A percentile compares a stretch with the other conserved stretches of the same genome.
Conservation (phyloP, 2,797 vertebrate species). For the Eremophila alpestris region DNA sequence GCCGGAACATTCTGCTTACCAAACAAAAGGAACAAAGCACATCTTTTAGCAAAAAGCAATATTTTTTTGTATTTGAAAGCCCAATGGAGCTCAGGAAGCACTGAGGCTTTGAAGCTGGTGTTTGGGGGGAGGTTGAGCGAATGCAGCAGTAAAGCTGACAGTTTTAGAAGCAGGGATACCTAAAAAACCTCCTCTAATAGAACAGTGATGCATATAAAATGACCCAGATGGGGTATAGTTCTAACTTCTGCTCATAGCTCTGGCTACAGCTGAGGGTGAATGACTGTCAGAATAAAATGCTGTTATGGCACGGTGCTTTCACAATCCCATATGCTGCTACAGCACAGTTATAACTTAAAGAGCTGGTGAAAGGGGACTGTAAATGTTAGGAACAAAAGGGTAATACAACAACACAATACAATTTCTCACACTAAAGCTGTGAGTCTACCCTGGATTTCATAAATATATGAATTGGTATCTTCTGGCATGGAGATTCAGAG, state of each 20-base stretch:
- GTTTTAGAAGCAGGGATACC: neutral
- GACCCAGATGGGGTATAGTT: neutral
- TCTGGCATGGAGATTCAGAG: neutral
- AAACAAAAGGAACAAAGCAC: slow-evolving; percentile 35
- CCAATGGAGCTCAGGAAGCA: rapidly evolving
- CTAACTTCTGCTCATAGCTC: neutral
- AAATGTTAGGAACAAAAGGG: neutral
- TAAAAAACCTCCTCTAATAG: neutral
- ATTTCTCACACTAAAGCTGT: neutral
- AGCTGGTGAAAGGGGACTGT: neutral
- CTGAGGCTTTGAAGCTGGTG: neutral
- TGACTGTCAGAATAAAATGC: neutral
- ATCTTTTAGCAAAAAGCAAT: slow-evolving; percentile 8
- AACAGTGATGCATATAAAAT: neutral
- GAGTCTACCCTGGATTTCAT: neutral
- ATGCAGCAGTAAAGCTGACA: neutral
- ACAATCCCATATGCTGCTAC: neutral
- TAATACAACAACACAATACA: neutral
- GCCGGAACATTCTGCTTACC: neutral
- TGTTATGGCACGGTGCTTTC: neutral
- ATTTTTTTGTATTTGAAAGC: slow-evolving; percentile 2
- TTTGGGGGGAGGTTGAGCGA: neutral
- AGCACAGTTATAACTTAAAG: neutral
- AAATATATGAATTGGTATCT: neutral
- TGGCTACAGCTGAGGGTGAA: neutral